Percentiles rank a stretch among this genome's conserved stretches.
Evolutionary conservation across 2,888 invertebrate genomes (phyloP).

Genomic region (Cotesia congregata): DNA sequence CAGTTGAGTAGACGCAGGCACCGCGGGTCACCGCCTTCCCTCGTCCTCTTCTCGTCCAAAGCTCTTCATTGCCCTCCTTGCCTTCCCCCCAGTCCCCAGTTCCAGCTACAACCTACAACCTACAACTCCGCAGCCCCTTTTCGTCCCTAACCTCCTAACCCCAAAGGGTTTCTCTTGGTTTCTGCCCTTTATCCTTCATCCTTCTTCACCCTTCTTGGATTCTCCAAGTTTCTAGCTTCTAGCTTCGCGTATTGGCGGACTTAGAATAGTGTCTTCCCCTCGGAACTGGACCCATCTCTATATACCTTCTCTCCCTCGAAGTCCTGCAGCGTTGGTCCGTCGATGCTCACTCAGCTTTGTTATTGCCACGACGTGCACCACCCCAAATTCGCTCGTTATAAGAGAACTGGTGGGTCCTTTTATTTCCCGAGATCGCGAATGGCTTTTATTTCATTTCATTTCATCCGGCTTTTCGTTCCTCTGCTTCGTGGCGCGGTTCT

Average conservation of each 20-base stretch:
- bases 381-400: conserved; percentile 62
- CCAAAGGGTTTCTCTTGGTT: background rate
- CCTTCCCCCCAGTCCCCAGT: conserved; percentile 25
- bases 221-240: background rate
- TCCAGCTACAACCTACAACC: too few relatives aligned
- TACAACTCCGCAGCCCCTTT: conserved; percentile 2
- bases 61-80: conserved; percentile 32
- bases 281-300: conserved; percentile 22
- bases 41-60: conserved; percentile 47
- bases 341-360: conserved; percentile 58
- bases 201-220: conserved; percentile 7
- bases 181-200: conserved; percentile 9
- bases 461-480: background rate
- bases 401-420: background rate
- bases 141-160: background rate
- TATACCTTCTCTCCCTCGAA: too few relatives aligned
- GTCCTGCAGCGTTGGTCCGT: background rate
- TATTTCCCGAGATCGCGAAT: conserved; percentile 6
- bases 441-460: conserved; percentile 7
- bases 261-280: conserved; percentile 16
- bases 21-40: conserved; percentile 68
- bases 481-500: conserved; percentile 3
- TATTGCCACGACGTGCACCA: conserved; percentile 62
- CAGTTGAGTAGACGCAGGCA: conserved; percentile 58
- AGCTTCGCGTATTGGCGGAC: background rate